Conservation (phyloP, 2,797 vertebrate species). For the Hypotaenidia philippensis region DNA sequence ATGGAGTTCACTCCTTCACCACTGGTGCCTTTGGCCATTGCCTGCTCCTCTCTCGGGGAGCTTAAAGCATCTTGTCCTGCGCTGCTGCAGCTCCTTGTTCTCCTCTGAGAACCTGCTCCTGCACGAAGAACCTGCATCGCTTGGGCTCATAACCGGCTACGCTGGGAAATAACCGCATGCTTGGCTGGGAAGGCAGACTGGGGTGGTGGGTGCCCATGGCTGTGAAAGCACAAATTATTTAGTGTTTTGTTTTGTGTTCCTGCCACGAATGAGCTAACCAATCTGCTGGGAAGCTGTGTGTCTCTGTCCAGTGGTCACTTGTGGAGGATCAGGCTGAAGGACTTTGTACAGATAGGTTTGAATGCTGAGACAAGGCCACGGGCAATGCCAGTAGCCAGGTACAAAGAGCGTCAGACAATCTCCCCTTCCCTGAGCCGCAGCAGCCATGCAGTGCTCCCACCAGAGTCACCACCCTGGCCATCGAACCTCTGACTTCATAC, state of each 20-base stretch:
- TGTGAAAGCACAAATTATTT: not conserved
- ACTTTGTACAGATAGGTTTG: not conserved
- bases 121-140: fast-evolving
- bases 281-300: not conserved
- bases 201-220: not conserved
- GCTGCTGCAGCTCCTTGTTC: not conserved
- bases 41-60: not conserved
- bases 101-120: not conserved
- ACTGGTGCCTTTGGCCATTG: not conserved
- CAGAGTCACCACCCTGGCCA: not conserved
- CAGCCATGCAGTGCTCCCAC: not conserved
- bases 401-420: not conserved
- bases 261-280: not conserved
- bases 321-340: not conserved
- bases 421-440: not conserved
- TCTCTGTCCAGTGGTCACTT: not conserved
- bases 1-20: not conserved
- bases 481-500: not conserved
- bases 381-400: not conserved
- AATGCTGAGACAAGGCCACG: no score
- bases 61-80: not conserved
- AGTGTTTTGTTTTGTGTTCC: not conserved
- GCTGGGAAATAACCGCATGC: not conserved
- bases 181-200: not conserved
- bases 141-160: not conserved